Percentiles rank a stretch among this genome's conserved stretches.
phyloP scores from a whole-genome alignment of 2,888 invertebrate genomes.

The Caenorhabditis drosophilae region DNA sequence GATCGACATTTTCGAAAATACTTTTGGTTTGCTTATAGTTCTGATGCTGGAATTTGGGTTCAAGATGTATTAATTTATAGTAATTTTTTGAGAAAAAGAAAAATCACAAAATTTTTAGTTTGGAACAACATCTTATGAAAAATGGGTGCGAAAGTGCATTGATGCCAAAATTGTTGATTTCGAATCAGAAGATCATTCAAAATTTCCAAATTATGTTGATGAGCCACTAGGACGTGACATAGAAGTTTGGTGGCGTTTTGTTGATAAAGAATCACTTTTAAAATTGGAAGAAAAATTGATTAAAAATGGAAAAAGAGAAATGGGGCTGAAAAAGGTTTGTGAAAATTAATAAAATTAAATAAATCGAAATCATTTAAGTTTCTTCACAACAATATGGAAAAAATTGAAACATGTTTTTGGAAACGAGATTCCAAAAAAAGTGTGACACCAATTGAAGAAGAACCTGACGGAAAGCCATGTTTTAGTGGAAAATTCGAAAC shows the following conservation, averaged over 20 bases:
- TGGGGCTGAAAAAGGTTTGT: neutral
- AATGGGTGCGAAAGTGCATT: neutral
- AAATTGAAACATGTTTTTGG: neutral
- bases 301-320: neutral
- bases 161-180: neutral
- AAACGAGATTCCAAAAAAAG: too few relatives aligned
- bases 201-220: neutral
- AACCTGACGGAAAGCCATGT: neutral
- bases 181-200: neutral
- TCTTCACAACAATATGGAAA: neutral
- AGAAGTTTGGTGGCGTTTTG: neutral
- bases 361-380: too few relatives aligned
- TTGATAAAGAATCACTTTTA: neutral
- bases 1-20: slow-evolving; percentile 50
- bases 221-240: too few relatives aligned
- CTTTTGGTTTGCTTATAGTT: slow-evolving; percentile 47
- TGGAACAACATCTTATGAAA: neutral
- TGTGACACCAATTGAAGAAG: neutral
- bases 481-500: neutral
- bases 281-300: neutral
- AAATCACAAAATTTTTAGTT: slow-evolving; percentile 4
- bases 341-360: neutral
- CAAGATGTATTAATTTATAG: slow-evolving; percentile 56
- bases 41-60: slow-evolving; percentile 48
- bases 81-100: slow-evolving; percentile 6